Evolutionary conservation across 2,113 vertebrate species (phyloP).

Genomic region (Cichladusa arquata): DNA sequence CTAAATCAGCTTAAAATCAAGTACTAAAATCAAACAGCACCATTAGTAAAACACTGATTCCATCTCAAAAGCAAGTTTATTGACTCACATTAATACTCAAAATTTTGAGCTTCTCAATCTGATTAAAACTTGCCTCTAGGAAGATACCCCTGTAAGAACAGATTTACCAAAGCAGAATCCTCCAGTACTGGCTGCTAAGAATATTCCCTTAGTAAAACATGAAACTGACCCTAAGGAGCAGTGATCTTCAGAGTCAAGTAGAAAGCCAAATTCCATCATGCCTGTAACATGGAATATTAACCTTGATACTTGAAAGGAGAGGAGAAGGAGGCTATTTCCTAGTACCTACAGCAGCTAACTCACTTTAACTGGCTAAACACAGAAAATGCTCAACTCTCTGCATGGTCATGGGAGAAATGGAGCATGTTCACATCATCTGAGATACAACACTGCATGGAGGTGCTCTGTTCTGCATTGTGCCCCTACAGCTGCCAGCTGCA

Average conservation of each 20-base stretch:
- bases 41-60: neutral
- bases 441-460: rapidly evolving
- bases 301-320: neutral
- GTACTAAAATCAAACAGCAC: neutral
- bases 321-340: neutral
- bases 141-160: neutral
- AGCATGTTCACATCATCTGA: neutral
- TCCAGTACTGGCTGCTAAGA: neutral
- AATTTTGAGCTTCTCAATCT: neutral
- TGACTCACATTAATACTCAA: neutral
- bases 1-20: slow-evolving; percentile 43
- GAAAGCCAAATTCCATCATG: neutral
- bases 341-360: neutral
- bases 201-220: neutral
- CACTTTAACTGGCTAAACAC: neutral
- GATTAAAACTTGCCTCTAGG: neutral
- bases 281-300: neutral
- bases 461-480: neutral
- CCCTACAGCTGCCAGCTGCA: neutral
- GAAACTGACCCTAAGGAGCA: neutral
- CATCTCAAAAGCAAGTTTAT: neutral
- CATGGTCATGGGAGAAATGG: rapidly evolving
- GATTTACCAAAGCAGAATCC: neutral
- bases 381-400: neutral
- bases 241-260: neutral